A percentile compares a stretch with the other conserved stretches of the same genome.
Evolutionary conservation across 2,888 invertebrate genomes (phyloP).

Genomic region (Operophtera brumata): DNA sequence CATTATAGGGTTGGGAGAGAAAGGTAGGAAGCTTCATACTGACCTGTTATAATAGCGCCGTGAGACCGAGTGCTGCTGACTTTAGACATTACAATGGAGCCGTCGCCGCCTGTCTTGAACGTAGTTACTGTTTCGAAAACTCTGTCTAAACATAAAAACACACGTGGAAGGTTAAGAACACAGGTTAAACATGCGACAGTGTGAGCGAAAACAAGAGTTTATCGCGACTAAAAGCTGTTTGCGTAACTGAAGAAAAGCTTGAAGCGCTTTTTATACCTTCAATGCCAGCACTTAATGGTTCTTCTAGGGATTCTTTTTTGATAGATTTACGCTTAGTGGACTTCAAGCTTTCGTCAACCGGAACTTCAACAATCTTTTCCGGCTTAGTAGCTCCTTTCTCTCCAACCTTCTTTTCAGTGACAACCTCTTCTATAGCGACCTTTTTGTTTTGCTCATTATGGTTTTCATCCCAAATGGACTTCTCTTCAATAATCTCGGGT

Average conservation of each 20-base stretch:
- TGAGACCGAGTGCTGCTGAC: conserved; percentile 83
- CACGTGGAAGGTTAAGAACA: conserved; percentile 73
- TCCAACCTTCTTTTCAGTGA: conserved; percentile 52
- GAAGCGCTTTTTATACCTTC: conserved; percentile 75
- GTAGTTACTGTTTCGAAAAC: conserved; percentile 79
- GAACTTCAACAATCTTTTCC: conserved; percentile 61
- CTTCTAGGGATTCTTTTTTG: conserved; percentile 68
- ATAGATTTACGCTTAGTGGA: conserved; percentile 68
- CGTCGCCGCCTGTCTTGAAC: conserved; percentile 74
- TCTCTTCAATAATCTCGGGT: conserved; percentile 56
- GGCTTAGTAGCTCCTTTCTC: conserved; percentile 60
- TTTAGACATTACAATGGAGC: conserved; percentile 76
- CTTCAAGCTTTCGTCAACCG: conserved; percentile 59
- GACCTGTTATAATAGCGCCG: conserved; percentile 84
- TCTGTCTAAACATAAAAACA: conserved; percentile 80
- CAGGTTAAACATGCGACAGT: conserved; percentile 73
- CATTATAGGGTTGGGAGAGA: conserved; percentile 46
- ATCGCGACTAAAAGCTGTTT: conserved; percentile 69
- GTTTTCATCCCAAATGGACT: conserved; percentile 69
- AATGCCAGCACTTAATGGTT: conserved; percentile 74
- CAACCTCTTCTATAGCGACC: conserved; percentile 53
- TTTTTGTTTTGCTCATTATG: conserved; percentile 58
- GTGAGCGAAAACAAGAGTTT: conserved; percentile 57
- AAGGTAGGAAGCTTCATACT: conserved; percentile 70
- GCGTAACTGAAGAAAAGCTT: conserved; percentile 59